These are phyloP conservation scores for Abrostola tripartita DNA, from an alignment of 2,888 invertebrate species.

Conservation along the genomic window DNA sequence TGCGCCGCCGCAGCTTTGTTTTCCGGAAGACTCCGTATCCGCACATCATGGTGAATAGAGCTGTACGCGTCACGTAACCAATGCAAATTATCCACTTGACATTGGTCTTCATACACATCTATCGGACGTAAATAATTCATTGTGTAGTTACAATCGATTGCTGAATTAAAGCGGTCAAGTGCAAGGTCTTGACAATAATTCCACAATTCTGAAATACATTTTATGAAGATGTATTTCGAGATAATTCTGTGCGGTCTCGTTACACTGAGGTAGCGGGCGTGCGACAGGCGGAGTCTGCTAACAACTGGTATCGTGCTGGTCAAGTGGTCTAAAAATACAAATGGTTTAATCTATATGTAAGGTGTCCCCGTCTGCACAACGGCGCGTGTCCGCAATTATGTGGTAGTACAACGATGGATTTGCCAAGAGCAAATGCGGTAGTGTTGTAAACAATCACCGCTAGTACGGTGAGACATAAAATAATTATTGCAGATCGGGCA, in stretches of 20 bases:
- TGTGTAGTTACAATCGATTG: conserved; percentile 28
- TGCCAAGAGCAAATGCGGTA: conserved; percentile 58
- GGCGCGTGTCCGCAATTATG: conserved; percentile 25
- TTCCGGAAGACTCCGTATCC: conserved; percentile 34
- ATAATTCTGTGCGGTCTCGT: conserved; percentile 11
- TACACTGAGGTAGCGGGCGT: conserved; percentile 12
- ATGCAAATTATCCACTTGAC: conserved; percentile 57
- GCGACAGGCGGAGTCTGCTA: conserved; percentile 17
- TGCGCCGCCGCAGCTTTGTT: conserved; percentile 32
- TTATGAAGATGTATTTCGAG: conserved; percentile 3
- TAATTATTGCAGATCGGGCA: conserved; percentile 64
- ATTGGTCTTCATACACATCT: conserved; percentile 53
- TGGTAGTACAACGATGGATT: conserved; percentile 43
- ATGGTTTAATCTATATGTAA: conserved; percentile 35
- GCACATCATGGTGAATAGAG: conserved; percentile 28
- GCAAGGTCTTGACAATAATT: conserved; percentile 49
- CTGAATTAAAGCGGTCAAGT: conserved; percentile 53
- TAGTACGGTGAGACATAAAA: conserved; percentile 63
- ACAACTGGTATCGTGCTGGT: conserved; percentile 20
- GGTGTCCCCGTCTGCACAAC: conserved; percentile 27
- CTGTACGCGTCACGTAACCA: conserved; percentile 38
- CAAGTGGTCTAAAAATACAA: conserved; percentile 38
- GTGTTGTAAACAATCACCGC: conserved; percentile 64
- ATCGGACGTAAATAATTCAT: conserved; percentile 46
- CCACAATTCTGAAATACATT: conserved; percentile 10